Evolutionary conservation across 1,140 invertebrate species (phyloP).

Genomic region (Platorchestia sp.): DNA sequence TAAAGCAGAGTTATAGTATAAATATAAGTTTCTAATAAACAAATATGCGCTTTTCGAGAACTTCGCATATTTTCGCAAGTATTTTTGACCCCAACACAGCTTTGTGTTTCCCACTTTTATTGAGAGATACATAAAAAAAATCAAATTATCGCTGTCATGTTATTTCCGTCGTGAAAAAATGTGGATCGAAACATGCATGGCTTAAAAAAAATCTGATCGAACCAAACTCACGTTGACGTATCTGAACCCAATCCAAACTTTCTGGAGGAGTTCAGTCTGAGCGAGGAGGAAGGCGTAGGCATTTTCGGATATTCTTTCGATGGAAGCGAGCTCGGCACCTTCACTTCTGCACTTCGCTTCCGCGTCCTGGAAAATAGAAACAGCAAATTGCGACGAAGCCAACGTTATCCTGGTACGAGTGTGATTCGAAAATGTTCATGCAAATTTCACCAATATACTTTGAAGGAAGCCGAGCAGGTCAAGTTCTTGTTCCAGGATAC

Average conservation of each 20-base stretch:
- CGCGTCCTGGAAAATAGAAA: background rate
- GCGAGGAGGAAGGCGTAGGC: background rate
- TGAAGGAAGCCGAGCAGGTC: background rate
- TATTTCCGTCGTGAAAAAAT: no score
- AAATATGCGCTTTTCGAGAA: no score
- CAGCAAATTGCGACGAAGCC: background rate
- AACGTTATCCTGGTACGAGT: background rate
- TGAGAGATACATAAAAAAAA: no score
- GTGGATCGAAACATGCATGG: no score
- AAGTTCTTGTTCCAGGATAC: background rate
- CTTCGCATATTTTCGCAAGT: no score
- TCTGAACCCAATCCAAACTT: constrained; percentile 14
- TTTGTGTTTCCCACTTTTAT: no score
- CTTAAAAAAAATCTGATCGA: background rate
- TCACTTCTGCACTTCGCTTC: background rate
- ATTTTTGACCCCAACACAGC: no score
- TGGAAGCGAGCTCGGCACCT: constrained; percentile 4
- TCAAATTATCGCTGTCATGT: no score
- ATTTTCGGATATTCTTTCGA: background rate
- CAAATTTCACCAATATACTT: background rate
- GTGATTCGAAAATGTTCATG: background rate
- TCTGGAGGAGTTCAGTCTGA: background rate
- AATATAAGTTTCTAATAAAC: no score
- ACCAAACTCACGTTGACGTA: background rate
- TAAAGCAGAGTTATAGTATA: no score